Conservation (phyloP, 2,113 vertebrate genomes). For the Cinclus mexicanus region DNA sequence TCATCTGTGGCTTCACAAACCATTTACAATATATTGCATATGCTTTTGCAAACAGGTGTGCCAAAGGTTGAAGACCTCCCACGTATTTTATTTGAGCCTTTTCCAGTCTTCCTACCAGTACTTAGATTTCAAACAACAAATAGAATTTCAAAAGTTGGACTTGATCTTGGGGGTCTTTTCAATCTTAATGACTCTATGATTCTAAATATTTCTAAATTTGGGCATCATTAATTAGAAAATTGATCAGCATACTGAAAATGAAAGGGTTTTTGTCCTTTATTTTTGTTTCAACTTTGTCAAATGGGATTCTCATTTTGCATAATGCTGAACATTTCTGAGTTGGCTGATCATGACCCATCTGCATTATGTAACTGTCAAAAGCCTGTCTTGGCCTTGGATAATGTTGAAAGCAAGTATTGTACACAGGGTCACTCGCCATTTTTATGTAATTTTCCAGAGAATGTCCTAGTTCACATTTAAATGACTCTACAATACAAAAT, state of each 20-base stretch:
- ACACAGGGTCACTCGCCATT: slow-evolving; percentile 41
- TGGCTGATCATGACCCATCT: slow-evolving; percentile 38
- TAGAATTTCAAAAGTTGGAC: not conserved
- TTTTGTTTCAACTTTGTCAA: not conserved
- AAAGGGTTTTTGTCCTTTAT: not conserved
- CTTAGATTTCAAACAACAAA: not conserved
- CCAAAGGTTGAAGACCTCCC: not conserved
- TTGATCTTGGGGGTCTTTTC: not conserved
- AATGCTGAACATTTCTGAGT: slow-evolving; percentile 24
- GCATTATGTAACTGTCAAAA: slow-evolving; percentile 62
- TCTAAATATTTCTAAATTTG: not conserved
- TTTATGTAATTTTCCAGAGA: slow-evolving; percentile 64
- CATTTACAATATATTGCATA: not conserved
- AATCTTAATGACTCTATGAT: not conserved
- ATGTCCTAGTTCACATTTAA: slow-evolving; percentile 66
- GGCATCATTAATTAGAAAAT: not conserved
- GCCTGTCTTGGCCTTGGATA: slow-evolving; percentile 49
- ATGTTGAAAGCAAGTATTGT: slow-evolving; percentile 63
- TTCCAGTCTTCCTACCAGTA: not conserved
- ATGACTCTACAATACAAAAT: slow-evolving; percentile 53
- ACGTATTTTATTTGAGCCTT: not conserved
- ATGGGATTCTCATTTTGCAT: not conserved
- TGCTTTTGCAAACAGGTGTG: not conserved
- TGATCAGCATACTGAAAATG: not conserved
- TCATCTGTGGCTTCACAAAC: not conserved